These are phyloP conservation scores for Saccopteryx leptura DNA, from an alignment of 2,113 vertebrate genomes.

Conservation along the genomic window DNA sequence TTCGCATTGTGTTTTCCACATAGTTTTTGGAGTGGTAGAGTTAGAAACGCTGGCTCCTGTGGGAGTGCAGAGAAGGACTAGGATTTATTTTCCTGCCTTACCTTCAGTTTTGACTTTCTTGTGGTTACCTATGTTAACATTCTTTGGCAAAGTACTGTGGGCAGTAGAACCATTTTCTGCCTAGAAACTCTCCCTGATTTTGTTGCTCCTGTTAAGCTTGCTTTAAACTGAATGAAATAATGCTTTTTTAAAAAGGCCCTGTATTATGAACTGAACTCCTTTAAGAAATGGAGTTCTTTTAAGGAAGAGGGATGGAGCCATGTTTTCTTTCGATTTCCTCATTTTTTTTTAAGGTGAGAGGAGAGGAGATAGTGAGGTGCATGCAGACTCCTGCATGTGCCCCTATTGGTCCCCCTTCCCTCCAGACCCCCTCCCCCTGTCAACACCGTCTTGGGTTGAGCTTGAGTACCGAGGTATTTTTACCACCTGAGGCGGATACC, in stretches of 20 bases:
- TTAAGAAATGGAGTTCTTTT: slow-evolving; percentile 42
- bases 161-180: neutral
- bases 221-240: neutral
- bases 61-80: neutral
- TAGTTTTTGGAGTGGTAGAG: neutral
- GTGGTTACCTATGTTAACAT: neutral
- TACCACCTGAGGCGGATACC: too few species aligned
- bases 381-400: too few species aligned
- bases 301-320: neutral
- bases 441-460: too few species aligned
- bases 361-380: too few species aligned
- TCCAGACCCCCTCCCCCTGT: too few species aligned
- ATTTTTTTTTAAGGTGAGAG: neutral
- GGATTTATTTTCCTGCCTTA: neutral
- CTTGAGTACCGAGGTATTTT: too few species aligned
- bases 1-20: neutral
- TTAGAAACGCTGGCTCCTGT: neutral
- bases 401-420: too few species aligned
- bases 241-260: neutral
- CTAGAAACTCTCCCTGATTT: slow-evolving; percentile 1
- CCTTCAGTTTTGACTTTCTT: neutral
- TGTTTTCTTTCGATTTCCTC: slow-evolving; percentile 39
- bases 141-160: neutral
- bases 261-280: neutral
- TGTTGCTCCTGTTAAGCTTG: neutral